Conservation (phyloP, 2,797 vertebrate genomes). For the Merluccius polli region DNA sequence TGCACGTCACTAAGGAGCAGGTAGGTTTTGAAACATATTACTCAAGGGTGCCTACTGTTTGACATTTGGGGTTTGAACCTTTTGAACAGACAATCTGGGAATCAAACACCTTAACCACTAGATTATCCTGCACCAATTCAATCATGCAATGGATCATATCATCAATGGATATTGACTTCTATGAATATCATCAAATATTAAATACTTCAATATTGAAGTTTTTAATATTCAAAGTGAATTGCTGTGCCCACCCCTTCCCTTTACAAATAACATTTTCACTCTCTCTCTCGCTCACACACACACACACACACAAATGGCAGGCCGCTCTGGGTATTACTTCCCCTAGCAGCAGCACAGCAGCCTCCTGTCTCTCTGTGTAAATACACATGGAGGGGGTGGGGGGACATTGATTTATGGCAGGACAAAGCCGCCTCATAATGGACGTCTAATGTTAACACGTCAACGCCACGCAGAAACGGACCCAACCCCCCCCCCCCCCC, state of each 20-base stretch:
- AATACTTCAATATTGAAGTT: background rate
- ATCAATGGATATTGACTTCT: background rate
- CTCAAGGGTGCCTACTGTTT: background rate
- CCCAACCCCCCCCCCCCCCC: background rate
- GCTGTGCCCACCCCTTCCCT: background rate
- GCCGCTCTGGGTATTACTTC: slow-evolving; percentile 32
- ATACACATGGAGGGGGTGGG: background rate
- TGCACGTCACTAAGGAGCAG: background rate
- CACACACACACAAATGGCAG: background rate
- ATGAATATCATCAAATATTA: background rate
- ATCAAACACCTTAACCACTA: background rate
- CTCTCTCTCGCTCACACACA: background rate
- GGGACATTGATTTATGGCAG: slow-evolving; percentile 65
- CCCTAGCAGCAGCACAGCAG: background rate
- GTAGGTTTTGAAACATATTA: background rate
- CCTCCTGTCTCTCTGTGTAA: background rate
- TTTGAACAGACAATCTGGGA: background rate
- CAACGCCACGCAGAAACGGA: slow-evolving; percentile 49
- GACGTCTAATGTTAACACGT: slow-evolving; percentile 69
- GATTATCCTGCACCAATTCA: background rate
- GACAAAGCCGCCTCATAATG: slow-evolving; percentile 65
- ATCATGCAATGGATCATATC: background rate
- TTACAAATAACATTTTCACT: background rate
- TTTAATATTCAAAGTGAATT: background rate
- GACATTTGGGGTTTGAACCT: background rate